A percentile compares a stretch with the other conserved stretches of the same genome.
Conservation (phyloP, 2,797 vertebrate species). For the Lacerta viridis region DNA sequence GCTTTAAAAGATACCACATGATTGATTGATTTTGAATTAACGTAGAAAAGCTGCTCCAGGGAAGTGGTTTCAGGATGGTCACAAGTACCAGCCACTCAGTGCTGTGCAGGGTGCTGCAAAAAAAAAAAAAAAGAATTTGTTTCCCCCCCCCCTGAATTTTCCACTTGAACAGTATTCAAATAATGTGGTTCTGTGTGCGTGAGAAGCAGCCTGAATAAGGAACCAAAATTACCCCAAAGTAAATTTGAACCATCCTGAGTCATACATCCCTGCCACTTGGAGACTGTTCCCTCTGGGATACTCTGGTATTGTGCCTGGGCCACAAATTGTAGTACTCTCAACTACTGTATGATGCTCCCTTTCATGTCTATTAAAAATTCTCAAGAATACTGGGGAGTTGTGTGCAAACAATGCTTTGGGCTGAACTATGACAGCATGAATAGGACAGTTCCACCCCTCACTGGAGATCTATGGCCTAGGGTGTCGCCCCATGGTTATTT, state of each 20-base stretch:
- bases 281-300: not conserved
- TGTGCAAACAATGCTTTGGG: not conserved
- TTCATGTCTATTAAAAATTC: not conserved
- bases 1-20: not conserved
- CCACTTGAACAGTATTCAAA: not conserved
- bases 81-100: not conserved
- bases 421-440: not conserved
- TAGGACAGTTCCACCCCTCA: not conserved
- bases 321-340: too few species aligned
- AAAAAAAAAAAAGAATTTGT: not conserved
- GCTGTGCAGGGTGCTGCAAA: not conserved
- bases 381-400: not conserved
- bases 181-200: too few species aligned
- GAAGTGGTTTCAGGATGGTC: too few species aligned
- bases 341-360: too few species aligned
- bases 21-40: not conserved
- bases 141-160: too few species aligned
- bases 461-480: not conserved
- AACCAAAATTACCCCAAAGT: not conserved
- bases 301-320: not conserved
- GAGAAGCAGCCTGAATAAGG: not conserved
- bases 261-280: not conserved
- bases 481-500: not conserved
- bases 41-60: not conserved
- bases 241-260: not conserved